Evolutionary conservation across 2,113 vertebrate species (phyloP).

Genomic region (Calonectris borealis): DNA sequence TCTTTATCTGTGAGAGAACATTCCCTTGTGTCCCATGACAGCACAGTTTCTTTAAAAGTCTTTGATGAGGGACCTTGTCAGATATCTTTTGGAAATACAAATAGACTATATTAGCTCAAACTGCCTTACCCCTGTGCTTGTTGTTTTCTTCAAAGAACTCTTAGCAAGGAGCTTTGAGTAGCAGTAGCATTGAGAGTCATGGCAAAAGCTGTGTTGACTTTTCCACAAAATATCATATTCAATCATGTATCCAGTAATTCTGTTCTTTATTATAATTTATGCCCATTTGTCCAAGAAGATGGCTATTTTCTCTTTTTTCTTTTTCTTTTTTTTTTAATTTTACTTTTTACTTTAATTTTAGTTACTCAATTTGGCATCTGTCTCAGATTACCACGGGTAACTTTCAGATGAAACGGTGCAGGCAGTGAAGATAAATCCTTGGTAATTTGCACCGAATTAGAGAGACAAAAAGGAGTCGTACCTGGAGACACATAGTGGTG

Average conservation of each 20-base stretch:
- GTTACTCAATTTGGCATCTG: not conserved
- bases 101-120: not conserved
- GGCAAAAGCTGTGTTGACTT: not conserved
- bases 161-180: not conserved
- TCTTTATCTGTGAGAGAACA: not conserved
- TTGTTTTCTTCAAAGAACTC: slow-evolving; percentile 19
- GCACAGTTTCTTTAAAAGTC: not conserved
- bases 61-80: slow-evolving; percentile 10
- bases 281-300: not conserved
- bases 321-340: not conserved
- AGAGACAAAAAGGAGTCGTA: not conserved
- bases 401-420: not conserved
- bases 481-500: not conserved
- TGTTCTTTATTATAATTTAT: not conserved
- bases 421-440: not conserved
- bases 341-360: not conserved
- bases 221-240: not conserved
- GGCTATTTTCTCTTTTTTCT: not conserved
- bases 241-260: not conserved
- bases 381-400: not conserved
- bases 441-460: fast-evolving
- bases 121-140: not conserved
- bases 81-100: slow-evolving; percentile 5
- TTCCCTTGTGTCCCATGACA: not conserved
- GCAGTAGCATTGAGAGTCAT: not conserved